These are phyloP conservation scores for Lanius ludovicianus DNA, from an alignment of 2,113 vertebrate genomes.

Conservation along the genomic window DNA sequence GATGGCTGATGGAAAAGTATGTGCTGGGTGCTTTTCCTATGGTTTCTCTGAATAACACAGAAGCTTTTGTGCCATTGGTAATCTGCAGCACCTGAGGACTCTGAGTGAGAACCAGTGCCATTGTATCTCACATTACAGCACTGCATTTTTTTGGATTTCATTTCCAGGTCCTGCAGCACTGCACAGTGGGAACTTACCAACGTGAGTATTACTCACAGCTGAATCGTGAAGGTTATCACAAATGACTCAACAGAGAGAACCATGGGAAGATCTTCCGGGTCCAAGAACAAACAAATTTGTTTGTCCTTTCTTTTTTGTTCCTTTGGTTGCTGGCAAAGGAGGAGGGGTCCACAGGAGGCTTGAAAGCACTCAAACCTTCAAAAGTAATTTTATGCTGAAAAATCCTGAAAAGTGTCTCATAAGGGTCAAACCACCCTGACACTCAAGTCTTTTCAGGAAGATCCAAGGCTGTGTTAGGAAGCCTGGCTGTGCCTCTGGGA, in stretches of 20 bases:
- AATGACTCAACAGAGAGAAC: neutral
- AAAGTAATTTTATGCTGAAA: neutral
- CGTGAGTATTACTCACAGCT: neutral
- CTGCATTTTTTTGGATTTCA: neutral
- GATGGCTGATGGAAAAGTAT: neutral
- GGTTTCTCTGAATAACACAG: neutral
- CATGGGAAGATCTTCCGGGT: neutral
- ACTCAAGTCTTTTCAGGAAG: neutral
- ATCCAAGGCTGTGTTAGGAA: fast-evolving
- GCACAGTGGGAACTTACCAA: neutral
- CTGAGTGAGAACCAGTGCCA: neutral
- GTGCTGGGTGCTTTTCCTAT: neutral
- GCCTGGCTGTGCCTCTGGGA: neutral
- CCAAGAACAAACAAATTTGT: neutral
- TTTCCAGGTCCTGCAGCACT: neutral
- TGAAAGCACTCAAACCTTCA: neutral
- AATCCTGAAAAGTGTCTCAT: neutral
- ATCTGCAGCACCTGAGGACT: neutral
- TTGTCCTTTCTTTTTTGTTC: neutral
- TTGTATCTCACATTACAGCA: neutral
- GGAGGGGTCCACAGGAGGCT: neutral
- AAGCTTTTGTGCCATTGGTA: neutral
- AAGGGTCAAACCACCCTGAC: neutral
- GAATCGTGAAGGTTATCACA: neutral
- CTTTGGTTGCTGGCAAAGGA: neutral